Evolutionary conservation across 2,113 vertebrate species (phyloP), one percentile per base, ranked within the genome.

Genomic region (Mugil cephalus): DNA sequence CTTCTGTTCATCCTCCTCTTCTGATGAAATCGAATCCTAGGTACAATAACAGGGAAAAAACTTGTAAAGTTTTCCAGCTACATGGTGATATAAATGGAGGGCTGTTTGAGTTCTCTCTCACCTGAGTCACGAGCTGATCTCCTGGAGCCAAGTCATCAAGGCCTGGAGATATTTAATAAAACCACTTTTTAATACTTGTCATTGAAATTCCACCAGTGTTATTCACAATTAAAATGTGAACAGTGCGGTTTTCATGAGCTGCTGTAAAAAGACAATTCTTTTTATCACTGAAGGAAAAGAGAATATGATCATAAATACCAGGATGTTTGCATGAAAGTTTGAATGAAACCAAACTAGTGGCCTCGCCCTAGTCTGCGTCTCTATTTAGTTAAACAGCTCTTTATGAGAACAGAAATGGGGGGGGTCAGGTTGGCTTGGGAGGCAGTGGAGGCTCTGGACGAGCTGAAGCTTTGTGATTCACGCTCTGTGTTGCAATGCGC

Each of bases 1-100:
- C 43, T 87, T 80, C 42, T 85, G 72, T 2, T 74, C 69, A 14
- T 65, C 39, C 3, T 84, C 71, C 0, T 65, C 74, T 42, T 78
- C 73, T 18, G 79, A 74, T 17, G 67, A 80, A 54, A 0, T 10
- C 0, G 18, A 51, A 35, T 69, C 65, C 85, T 88, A 39, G 58
- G 24, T 2, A 5, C 24, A 30, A 2, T 30, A 45, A 18, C 6
- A 11, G 54, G 7, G 1, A 63, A 0, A 6, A 21, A 17, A 39
- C 2, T 2, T 3, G n/a, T 43, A n/a, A 45, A 8, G 1, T 68
- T 56, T 36, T 24, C 40, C 14, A 58, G 11, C 19, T 24, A 4
- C 8, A 15, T 1, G 14, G 1, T 40, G 18, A 13, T 58, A 24
- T 5, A 46, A 21, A 38, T 6, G 1, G 21, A 12, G 18, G 1